Evolutionary conservation across 2,113 vertebrate species (phyloP).

Genomic region (Hemibagrus wyckioides): DNA sequence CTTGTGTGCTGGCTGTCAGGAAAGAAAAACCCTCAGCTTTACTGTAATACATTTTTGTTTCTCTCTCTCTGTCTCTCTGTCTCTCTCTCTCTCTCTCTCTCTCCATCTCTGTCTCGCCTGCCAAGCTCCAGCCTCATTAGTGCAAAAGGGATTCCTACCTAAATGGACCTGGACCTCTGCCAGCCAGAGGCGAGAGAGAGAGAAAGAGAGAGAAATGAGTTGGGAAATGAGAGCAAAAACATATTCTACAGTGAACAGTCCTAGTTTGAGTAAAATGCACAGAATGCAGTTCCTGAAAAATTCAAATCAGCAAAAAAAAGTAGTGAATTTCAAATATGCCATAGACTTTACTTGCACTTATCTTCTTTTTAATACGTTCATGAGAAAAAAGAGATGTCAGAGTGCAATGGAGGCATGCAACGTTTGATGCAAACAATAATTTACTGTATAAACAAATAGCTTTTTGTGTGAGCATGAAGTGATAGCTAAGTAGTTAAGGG

Average conservation of each 20-base stretch:
- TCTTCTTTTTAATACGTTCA: not conserved
- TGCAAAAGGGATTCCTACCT: constrained; percentile 66
- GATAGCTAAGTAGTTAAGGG: no score
- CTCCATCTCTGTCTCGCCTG: constrained; percentile 48
- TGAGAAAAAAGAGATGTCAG: not conserved
- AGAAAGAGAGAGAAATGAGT: constrained; percentile 39
- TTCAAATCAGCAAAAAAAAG: not conserved
- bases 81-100: constrained; percentile 15
- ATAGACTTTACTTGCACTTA: not conserved
- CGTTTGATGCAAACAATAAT: not conserved
- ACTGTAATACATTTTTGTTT: constrained; percentile 34
- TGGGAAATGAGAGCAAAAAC: not conserved
- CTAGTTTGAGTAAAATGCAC: not conserved
- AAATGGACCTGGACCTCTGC: constrained; percentile 67
- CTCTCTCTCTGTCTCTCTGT: constrained; percentile 5
- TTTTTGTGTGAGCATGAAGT: not conserved
- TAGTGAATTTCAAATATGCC: not conserved
- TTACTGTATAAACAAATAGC: not conserved
- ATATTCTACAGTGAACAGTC: constrained; percentile 2
- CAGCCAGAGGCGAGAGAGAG: constrained; percentile 54
- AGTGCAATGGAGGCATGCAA: not conserved
- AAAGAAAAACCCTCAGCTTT: constrained; percentile 30
- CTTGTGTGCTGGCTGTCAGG: constrained; percentile 20
- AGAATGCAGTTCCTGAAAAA: not conserved
- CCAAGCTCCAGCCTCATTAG: constrained; percentile 73